These are phyloP conservation scores for Dicentrarchus labrax DNA, from an alignment of 2,113 vertebrate genomes.

Conservation along the genomic window DNA sequence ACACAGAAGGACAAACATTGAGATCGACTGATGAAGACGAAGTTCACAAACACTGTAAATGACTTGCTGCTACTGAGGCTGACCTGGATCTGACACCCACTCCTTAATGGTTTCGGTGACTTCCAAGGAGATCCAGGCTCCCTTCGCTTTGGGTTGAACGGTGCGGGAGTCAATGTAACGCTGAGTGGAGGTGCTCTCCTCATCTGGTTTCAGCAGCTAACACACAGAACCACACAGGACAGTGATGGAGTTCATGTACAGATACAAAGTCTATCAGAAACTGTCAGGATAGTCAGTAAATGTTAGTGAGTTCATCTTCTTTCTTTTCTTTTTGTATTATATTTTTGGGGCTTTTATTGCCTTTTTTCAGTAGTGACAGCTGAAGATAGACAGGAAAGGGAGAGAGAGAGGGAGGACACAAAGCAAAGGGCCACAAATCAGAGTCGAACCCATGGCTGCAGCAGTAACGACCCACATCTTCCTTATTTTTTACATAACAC, in stretches of 20 bases:
- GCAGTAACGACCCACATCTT: not conserved
- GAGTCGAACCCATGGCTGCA: too few relatives aligned
- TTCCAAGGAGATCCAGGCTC: constrained; percentile 96
- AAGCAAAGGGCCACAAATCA: too few relatives aligned
- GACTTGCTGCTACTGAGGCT: constrained; percentile 19
- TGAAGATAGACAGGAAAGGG: too few relatives aligned
- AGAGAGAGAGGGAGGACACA: too few relatives aligned
- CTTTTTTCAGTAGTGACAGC: too few relatives aligned
- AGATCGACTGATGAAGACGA: not conserved
- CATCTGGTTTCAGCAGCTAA: constrained; percentile 94
- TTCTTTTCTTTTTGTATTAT: too few relatives aligned
- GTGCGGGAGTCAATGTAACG: constrained; percentile 98
- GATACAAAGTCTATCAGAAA: too few relatives aligned
- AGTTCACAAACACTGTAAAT: not conserved
- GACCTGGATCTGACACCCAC: constrained; percentile 96
- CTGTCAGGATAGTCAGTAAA: not conserved
- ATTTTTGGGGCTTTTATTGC: too few relatives aligned
- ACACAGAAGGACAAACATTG: not conserved
- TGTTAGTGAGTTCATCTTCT: not conserved
- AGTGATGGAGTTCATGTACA: not conserved
- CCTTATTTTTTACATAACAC: not conserved
- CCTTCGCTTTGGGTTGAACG: constrained; percentile 92
- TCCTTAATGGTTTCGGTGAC: constrained; percentile 96
- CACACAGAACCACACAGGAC: not conserved
- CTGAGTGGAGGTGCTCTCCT: constrained; percentile 91